These are phyloP conservation scores for Seira sanloemensis DNA, from an alignment of 2,888 invertebrate genomes.

Conservation along the genomic window DNA sequence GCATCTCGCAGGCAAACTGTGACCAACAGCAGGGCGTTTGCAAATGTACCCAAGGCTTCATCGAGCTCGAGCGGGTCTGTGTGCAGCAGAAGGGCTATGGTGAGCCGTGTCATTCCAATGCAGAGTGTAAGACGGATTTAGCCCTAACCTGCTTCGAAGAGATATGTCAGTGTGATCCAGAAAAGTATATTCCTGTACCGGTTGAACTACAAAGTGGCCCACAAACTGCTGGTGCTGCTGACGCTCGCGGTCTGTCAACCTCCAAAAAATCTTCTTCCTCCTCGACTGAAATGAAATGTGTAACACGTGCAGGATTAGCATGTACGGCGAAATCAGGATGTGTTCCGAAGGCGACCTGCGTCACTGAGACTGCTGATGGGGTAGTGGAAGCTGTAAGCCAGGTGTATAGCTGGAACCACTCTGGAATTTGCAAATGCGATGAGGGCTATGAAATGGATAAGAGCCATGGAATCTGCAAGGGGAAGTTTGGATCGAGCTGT, in stretches of 20 bases:
- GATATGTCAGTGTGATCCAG: constrained; percentile 44
- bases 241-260: too few species aligned
- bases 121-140: constrained; percentile 38
- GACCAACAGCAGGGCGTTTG: constrained; percentile 50
- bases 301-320: constrained; percentile 17
- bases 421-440: constrained; percentile 40
- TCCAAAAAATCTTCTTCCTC: too few species aligned
- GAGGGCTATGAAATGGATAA: constrained; percentile 27
- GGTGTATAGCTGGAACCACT: constrained; percentile 9
- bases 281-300: constrained; percentile 29
- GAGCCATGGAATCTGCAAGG: constrained; percentile 21
- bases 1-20: constrained; percentile 34
- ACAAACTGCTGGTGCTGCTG: too few species aligned
- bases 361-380: constrained; percentile 6
- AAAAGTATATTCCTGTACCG: not conserved
- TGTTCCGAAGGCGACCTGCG: constrained; percentile 34
- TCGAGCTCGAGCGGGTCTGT: constrained; percentile 30
- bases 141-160: constrained; percentile 43
- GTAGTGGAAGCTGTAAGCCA: not conserved
- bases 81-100: constrained; percentile 37
- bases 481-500: constrained; percentile 32
- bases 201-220: not conserved
- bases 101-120: constrained; percentile 39
- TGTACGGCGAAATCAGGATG: constrained; percentile 35
- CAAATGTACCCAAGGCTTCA: constrained; percentile 37